These are phyloP conservation scores for Ceraclea dissimilis DNA, from an alignment of 2,888 invertebrate genomes.

Conservation along the genomic window DNA sequence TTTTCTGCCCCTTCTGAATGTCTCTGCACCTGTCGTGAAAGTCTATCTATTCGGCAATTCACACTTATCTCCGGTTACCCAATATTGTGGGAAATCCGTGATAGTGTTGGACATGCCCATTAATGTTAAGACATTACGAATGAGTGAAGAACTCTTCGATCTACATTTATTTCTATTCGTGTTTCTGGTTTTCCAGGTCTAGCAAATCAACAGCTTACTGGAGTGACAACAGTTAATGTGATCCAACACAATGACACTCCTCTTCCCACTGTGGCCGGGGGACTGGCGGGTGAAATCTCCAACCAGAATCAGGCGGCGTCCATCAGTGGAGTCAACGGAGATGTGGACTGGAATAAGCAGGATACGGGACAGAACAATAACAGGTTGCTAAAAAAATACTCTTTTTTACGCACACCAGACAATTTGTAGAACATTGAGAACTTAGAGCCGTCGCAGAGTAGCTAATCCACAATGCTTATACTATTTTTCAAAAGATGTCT, in stretches of 20 bases:
- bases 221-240: not conserved
- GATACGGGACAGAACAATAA: slow-evolving; percentile 5
- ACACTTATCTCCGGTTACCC: no score
- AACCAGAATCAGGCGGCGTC: not conserved
- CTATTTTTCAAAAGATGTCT: not conserved
- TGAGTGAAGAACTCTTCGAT: no score
- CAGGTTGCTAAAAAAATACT: no score
- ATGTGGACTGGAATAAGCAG: slow-evolving; percentile 10
- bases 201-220: not conserved
- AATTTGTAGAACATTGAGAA: not conserved
- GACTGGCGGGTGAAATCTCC: not conserved
- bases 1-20: no score
- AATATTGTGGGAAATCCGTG: no score
- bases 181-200: no score
- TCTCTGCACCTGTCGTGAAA: no score
- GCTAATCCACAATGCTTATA: not conserved
- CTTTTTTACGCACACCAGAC: no score
- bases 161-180: no score
- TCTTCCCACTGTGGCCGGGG: not conserved
- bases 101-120: no score
- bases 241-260: not conserved
- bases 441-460: not conserved
- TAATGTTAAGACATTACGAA: no score
- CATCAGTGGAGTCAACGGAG: slow-evolving; percentile 6
- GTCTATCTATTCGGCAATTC: no score